Percentiles rank a stretch among this genome's conserved stretches.
These are phyloP conservation scores for Poecile atricapillus DNA, from an alignment of 2,113 vertebrate genomes.

Conservation along the genomic window DNA sequence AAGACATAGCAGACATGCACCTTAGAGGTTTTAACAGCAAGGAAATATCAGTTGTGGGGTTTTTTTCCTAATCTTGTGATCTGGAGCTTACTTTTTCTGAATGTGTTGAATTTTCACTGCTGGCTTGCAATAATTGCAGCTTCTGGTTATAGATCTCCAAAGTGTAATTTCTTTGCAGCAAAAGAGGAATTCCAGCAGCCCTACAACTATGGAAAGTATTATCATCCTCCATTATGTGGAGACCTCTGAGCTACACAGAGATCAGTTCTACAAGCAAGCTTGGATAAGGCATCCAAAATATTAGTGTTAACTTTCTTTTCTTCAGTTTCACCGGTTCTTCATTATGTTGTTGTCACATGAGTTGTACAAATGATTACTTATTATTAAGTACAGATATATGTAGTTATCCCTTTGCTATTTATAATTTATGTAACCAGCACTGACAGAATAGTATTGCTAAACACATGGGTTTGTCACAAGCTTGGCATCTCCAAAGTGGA, in stretches of 20 bases:
- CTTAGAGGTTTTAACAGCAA: not conserved
- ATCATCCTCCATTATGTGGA: not conserved
- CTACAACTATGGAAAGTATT: not conserved
- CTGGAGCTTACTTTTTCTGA: not conserved
- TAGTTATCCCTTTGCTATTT: not conserved
- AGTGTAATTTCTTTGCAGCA: not conserved
- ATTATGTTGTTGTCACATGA: not conserved
- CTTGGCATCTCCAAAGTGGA: not conserved
- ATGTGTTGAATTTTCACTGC: fast-evolving
- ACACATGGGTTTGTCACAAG: not conserved
- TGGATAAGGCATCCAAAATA: not conserved
- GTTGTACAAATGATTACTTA: not conserved
- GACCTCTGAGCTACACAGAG: not conserved
- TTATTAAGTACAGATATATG: not conserved
- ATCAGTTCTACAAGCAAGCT: not conserved
- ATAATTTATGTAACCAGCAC: not conserved
- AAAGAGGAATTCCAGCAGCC: not conserved
- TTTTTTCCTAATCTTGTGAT: not conserved
- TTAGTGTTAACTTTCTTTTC: not conserved
- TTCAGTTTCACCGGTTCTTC: not conserved
- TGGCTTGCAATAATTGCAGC: not conserved
- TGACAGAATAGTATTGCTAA: not conserved
- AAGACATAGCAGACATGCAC: fast-evolving
- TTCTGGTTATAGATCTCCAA: not conserved
- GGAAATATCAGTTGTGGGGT: not conserved